phyloP scores from a whole-genome alignment of 2,797 vertebrate genomes.

The Pipistrellus pygmaeus region DNA sequence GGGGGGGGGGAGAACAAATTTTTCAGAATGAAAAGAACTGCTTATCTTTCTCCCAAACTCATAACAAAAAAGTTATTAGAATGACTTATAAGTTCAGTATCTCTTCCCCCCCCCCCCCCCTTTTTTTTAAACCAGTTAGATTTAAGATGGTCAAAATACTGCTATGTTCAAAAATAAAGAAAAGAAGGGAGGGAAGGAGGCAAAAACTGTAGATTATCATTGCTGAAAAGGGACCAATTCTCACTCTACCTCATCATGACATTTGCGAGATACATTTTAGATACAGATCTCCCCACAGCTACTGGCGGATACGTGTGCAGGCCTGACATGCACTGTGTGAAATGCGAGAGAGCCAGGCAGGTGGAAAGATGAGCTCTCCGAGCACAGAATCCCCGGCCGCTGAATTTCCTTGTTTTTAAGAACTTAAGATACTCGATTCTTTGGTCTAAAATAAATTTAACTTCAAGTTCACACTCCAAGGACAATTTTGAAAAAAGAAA shows the following conservation, averaged over 20 bases:
- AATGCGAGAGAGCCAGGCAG: not conserved
- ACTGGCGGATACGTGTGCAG: not conserved
- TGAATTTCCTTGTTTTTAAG: constrained; percentile 30
- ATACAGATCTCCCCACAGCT: not conserved
- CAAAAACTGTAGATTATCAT: not conserved
- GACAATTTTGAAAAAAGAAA: constrained; percentile 32
- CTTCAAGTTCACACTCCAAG: constrained; percentile 15
- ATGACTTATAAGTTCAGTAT: not conserved
- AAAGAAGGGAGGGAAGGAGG: not conserved
- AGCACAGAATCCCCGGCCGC: not conserved
- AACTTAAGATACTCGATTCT: constrained; percentile 45
- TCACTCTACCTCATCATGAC: not conserved
- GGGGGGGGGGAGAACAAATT: not conserved
- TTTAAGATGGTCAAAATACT: not conserved
- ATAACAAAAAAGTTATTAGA: not conserved
- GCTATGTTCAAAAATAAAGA: not conserved
- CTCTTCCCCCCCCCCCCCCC: too few species aligned
- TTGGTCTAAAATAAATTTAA: constrained; percentile 56
- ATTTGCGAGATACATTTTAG: not conserved
- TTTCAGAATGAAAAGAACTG: not conserved
- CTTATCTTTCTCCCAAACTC: not conserved
- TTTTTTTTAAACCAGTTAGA: constrained; percentile 30
- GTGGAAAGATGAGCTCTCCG: not conserved
- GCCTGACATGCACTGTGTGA: not conserved
- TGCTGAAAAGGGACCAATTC: not conserved